A percentile compares a stretch with the other conserved stretches of the same genome.
phyloP scores from a whole-genome alignment of 2,888 invertebrate species.

The Pristionchus fissidentatus region DNA sequence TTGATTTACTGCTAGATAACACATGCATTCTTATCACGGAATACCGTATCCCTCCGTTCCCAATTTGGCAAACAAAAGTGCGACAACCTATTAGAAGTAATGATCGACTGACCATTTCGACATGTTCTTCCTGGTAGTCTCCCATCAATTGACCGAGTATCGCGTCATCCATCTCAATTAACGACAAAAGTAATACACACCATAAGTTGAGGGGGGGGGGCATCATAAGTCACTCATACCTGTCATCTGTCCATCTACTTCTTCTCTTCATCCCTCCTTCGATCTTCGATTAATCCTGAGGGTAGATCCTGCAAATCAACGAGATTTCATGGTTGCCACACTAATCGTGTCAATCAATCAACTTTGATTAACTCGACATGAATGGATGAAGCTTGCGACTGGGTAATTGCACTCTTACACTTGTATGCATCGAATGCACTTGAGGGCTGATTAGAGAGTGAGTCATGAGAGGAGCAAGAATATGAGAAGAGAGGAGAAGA shows the following conservation, averaged over 20 bases:
- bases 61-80: not conserved
- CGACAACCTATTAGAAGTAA: not conserved
- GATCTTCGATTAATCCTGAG: not conserved
- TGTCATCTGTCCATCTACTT: not conserved
- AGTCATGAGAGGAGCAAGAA: constrained; percentile 36
- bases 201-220: too few species aligned
- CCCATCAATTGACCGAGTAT: not conserved
- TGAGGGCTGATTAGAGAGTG: constrained; percentile 28
- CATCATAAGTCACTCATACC: not conserved
- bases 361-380: constrained; percentile 1
- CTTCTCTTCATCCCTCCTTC: not conserved
- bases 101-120: constrained; percentile 9
- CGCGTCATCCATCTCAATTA: not conserved
- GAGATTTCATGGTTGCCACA: constrained; percentile 4
- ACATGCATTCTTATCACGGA: not conserved
- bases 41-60: not conserved
- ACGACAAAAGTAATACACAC: too few species aligned
- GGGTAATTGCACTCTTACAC: constrained; percentile 41
- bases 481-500: too few species aligned
- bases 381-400: not conserved
- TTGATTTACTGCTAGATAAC: not conserved
- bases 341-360: constrained; percentile 22
- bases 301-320: not conserved
- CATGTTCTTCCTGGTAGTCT: not conserved
- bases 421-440: not conserved